Base-by-base conservation (phyloP, 2,888 invertebrate genomes). In the Chouioia cunea region DNA sequence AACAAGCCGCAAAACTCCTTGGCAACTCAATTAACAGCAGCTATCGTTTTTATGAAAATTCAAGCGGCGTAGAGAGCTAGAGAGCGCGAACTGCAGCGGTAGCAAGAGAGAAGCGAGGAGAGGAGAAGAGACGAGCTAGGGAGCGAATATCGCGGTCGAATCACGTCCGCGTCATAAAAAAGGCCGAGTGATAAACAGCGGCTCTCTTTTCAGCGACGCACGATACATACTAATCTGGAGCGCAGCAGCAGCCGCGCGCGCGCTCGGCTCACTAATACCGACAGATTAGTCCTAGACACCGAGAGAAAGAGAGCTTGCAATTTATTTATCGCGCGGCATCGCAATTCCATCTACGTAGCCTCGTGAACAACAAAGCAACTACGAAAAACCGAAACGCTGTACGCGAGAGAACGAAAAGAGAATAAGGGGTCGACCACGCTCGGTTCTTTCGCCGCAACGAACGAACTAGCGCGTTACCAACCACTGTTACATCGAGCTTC, bases 161-260 rank as follows among this genome's bases (percentile, higher is more conserved):
- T 71, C 71, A 71, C 71, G 71, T 67, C 64, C 18, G n/a, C 54
- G 67, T 64, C 71, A 54, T 71, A 71, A 71, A 71, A 66, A 67
- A 71, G 46, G 27, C 14, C 36, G 62, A 52, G 69, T 65, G 72
- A 73, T 73, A 73, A 73, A 73, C 69, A 73, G 65, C 62, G 57
- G 43, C 65, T 69, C 69, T 69, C 69, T 73, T 68, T 68, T 67
- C 56, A 53, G 46, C 18, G 57, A 65, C 72, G 72, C 69, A n/a
- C 62, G 72, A 57, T 69, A 73, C 72, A 73, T 73, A 69, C 69
- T 73, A 73, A 73, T 73, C 65, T 46, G 56, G 43, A 4, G 60
- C 18, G 52, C 59, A 16, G 16, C 23, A 50, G 20, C 48, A 43
- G 27, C 27, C 23, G 52, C 18, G n/a, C 36, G 3, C 15, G 36